Base-by-base conservation (phyloP, 2,888 invertebrate genomes). In the Plebejus melissa region DNA sequence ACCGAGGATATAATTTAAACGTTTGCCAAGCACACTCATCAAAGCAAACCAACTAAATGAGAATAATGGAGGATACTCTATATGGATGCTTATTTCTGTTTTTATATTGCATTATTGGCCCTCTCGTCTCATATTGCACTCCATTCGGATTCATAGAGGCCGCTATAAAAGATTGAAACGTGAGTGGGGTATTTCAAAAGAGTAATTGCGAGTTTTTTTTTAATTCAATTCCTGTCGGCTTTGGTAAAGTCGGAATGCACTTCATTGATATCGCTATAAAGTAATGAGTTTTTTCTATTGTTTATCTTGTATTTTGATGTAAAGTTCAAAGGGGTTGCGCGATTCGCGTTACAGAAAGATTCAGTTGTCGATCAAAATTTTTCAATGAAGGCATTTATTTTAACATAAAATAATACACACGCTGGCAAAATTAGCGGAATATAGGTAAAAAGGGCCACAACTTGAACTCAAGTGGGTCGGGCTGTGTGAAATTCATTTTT, bases 51-150 rank as follows among this genome's bases (percentile, higher is more conserved):
- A 84, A 83, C 86, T 90, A 89, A 89, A 90, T 90, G 83, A 82
- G 85, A 90, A 93, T 91, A 91, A 93, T 92, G 88, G 87, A 89
- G 90, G 83, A 86, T 84, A 84, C 91, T 92, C 86, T 85, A 86
- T 85, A 84, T 83, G 85, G 85, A 88, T 88, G 86, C 91, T 90
- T 89, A 89, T 90, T 90, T 88, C 88, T 91, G 90, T 91, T 93
- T 91, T 93, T 91, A 91, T 91, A 90, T 92, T 92, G 90, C 89
- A 92, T 93, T 92, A 91, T 93, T 93, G 90, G 92, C 90, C 87
- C 91, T 90, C 92, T 91, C 90, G 89, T 90, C 92, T 91, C 91
- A 87, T 90, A 91, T 91, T 91, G 91, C 91, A 90, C 90, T 90
- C 85, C 85, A 87, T 87, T 86, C 85, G 86, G 86, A 89, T 85